Base-by-base conservation (phyloP, 2,797 vertebrate species). In the Rallus crepitans region DNA sequence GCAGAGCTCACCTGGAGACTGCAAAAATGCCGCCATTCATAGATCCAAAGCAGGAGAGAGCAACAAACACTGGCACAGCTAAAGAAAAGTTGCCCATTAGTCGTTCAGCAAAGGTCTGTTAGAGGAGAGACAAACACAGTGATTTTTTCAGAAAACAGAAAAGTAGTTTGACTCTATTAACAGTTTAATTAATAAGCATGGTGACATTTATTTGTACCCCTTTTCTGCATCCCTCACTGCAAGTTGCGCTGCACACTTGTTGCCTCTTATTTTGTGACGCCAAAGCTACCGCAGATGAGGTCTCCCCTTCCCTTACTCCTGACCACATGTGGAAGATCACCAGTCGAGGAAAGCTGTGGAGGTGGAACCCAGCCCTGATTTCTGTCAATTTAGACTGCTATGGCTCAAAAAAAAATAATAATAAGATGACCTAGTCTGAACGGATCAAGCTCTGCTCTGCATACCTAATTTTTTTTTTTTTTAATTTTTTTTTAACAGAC, bases 11-110 rank as follows among this genome's bases (percentile, higher is more conserved):
- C 99, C 99, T 99, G 92, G 99, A 99, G 78, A 99, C 97, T 0
- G 99, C 99, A 96, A 99, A 99, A 76, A 99, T 31, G 12, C 98
- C 89, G 2, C 99, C 99, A 14, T 99, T 99, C 99, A 99, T 99
- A 60, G 99, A 99, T 17, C 99, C 99, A 57, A 98, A 99, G 95
- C 99, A 99, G 87, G 99, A 99, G 87, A 99, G 97, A 42, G 99
- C 99, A 73, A 99, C 99, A 89, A 99, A 99, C 89, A 99, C 96
- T 0, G 99, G 99, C 12, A 99, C 99, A 1, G 97, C 98, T 35
- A 98, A 71, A 8, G 99, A 99, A 93, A 99, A 99, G 45, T 97
- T 98, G 82, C 99, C 99, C 95, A 99, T 94, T 37, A 99, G 75
- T 87, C 98, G 98, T 92, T 99, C 99, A 4, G 99, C 98, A 98